phyloP scores from a whole-genome alignment of 2,797 vertebrate species.

The Tiaroga cobitis region DNA sequence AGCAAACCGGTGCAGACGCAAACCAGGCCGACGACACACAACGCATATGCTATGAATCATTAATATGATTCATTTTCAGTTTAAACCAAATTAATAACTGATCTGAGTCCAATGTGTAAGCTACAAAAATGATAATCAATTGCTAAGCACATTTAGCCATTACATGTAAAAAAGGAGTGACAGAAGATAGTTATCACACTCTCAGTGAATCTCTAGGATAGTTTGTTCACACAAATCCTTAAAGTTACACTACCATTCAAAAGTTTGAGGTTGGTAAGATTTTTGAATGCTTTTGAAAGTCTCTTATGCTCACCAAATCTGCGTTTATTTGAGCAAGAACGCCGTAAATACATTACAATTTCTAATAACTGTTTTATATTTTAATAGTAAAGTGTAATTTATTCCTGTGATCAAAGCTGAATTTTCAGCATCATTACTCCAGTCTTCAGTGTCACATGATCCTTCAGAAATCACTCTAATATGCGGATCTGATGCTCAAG shows the following conservation, averaged over 20 bases:
- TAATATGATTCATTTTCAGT: not conserved
- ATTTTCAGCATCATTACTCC: too few species aligned
- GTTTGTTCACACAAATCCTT: not conserved
- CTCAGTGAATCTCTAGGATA: not conserved
- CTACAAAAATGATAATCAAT: not conserved
- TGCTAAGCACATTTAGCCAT: not conserved
- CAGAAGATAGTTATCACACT: not conserved
- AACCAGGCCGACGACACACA: not conserved
- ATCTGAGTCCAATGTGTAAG: not conserved
- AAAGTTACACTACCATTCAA: not conserved
- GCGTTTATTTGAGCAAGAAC: not conserved
- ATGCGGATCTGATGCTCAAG: not conserved
- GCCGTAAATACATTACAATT: not conserved
- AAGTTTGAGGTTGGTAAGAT: not conserved
- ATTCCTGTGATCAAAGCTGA: too few species aligned
- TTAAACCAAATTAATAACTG: not conserved
- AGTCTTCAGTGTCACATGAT: not conserved
- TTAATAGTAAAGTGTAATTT: not conserved
- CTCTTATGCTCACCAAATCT: not conserved
- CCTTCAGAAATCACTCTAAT: not conserved
- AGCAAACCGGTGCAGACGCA: conserved; percentile 8
- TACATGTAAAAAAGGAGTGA: not conserved
- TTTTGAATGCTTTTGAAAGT: not conserved
- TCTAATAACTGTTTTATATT: not conserved
- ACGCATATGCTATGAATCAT: not conserved